phyloP scores from a whole-genome alignment of 2,888 invertebrate genomes.

The Mesorhabditis spiculigera region DNA sequence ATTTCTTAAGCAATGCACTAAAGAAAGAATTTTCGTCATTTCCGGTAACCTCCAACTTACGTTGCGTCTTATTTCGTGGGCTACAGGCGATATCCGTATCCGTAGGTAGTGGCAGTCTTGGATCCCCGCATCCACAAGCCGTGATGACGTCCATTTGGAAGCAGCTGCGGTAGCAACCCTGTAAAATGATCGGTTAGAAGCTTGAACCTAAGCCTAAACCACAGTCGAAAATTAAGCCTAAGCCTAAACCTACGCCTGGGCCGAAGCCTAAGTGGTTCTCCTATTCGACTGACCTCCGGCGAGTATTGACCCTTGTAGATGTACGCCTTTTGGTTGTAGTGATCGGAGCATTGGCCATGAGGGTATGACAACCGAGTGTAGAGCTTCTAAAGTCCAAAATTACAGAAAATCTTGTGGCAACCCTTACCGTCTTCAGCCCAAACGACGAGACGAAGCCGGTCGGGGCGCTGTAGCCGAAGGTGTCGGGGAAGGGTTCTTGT shows the following conservation, averaged over 20 bases:
- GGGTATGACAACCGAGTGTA: slow-evolving; percentile 49
- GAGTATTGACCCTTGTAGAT: slow-evolving; percentile 58
- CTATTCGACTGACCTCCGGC: slow-evolving; percentile 44
- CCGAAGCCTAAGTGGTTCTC: no score
- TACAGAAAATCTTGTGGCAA: not conserved
- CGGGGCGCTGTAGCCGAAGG: slow-evolving; percentile 57
- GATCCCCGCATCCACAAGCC: slow-evolving; percentile 57
- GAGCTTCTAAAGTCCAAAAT: not conserved
- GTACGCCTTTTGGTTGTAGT: slow-evolving; percentile 52
- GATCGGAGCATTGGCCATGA: slow-evolving; percentile 55
- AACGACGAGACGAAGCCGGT: slow-evolving; percentile 58
- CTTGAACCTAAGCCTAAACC: not conserved
- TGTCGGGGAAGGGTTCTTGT: slow-evolving; percentile 58
- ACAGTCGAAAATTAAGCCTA: no score
- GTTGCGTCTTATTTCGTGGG: slow-evolving; percentile 37
- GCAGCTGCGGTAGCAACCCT: slow-evolving; percentile 57
- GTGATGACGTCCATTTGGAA: slow-evolving; percentile 55
- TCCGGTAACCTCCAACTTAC: slow-evolving; percentile 20
- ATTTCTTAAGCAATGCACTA: slow-evolving; percentile 47
- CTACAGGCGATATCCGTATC: slow-evolving; percentile 44
- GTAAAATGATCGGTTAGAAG: slow-evolving; percentile 1
- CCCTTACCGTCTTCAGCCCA: slow-evolving; percentile 55
- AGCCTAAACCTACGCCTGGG: no score
- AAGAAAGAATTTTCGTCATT: slow-evolving; percentile 10
- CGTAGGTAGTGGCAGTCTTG: slow-evolving; percentile 54